Conservation (phyloP, 2,888 invertebrate genomes). For the Apodemia duryi region DNA sequence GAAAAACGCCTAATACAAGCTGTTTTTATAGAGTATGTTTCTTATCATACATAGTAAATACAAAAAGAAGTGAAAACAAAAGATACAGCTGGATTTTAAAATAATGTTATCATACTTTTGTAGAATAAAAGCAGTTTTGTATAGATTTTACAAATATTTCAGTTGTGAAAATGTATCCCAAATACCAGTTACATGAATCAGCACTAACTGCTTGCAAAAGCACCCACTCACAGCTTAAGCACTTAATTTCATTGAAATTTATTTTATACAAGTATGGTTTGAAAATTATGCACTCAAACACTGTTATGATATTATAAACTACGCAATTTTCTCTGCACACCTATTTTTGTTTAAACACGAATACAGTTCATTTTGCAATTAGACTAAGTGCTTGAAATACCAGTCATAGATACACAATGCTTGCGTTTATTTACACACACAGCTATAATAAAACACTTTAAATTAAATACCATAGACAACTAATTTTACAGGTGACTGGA, state of each 20-base stretch:
- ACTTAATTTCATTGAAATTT: slow-evolving; percentile 40
- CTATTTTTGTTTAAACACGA: slow-evolving; percentile 15
- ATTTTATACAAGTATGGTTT: slow-evolving; percentile 29
- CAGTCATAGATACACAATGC: slow-evolving; percentile 16
- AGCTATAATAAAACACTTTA: slow-evolving; percentile 18
- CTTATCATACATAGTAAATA: too few relatives aligned
- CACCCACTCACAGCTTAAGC: slow-evolving; percentile 61
- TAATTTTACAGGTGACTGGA: slow-evolving; percentile 16
- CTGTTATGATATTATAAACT: slow-evolving; percentile 31
- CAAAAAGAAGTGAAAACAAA: too few relatives aligned
- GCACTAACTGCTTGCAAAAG: slow-evolving; percentile 73
- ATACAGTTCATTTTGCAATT: slow-evolving; percentile 26
- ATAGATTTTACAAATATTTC: background rate
- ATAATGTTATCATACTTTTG: too few relatives aligned
- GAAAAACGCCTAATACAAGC: too few relatives aligned
- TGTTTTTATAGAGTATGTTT: too few relatives aligned
- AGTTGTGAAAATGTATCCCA: slow-evolving; percentile 48
- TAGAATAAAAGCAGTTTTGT: background rate
- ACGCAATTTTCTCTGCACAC: slow-evolving; percentile 24
- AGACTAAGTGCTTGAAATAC: slow-evolving; percentile 20
- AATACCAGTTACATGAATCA: slow-evolving; percentile 41
- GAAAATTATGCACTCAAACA: slow-evolving; percentile 21
- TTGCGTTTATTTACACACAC: background rate
- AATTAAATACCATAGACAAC: slow-evolving; percentile 9
- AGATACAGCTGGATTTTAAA: too few relatives aligned